Conservation (phyloP, 1,140 invertebrate genomes). For the Drosophila pseudoobscura region DNA sequence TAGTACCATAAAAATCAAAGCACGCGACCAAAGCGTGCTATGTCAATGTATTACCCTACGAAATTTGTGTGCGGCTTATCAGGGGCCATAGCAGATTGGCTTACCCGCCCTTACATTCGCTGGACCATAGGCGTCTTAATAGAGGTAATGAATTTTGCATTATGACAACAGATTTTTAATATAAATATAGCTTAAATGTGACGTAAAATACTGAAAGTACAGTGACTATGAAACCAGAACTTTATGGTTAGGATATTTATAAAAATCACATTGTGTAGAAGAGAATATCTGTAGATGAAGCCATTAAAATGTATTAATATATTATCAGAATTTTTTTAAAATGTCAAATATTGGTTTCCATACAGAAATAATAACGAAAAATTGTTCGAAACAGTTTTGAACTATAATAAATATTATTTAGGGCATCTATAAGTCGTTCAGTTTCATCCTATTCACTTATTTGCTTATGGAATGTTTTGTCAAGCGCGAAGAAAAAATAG, state of each 20-base stretch:
- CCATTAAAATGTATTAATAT: neutral
- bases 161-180: neutral
- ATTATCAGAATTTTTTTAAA: neutral
- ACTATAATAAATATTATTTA: conserved; percentile 4
- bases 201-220: neutral
- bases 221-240: too few species aligned
- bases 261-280: too few species aligned
- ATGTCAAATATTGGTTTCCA: neutral
- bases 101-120: too few species aligned
- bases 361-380: too few species aligned
- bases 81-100: neutral
- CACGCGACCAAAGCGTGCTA: conserved; percentile 54
- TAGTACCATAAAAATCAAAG: conserved; percentile 32
- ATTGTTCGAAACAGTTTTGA: too few species aligned
- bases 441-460: conserved; percentile 10
- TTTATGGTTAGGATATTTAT: too few species aligned
- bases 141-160: neutral
- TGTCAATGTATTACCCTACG: conserved; percentile 21
- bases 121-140: too few species aligned
- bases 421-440: conserved; percentile 13
- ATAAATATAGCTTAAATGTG: neutral
- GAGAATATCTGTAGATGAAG: too few species aligned
- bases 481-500: conserved; percentile 30
- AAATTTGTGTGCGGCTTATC: neutral
- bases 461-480: conserved; percentile 20